phyloP scores from a whole-genome alignment of 2,797 vertebrate species.

The Microctenopoma lineatum region DNA sequence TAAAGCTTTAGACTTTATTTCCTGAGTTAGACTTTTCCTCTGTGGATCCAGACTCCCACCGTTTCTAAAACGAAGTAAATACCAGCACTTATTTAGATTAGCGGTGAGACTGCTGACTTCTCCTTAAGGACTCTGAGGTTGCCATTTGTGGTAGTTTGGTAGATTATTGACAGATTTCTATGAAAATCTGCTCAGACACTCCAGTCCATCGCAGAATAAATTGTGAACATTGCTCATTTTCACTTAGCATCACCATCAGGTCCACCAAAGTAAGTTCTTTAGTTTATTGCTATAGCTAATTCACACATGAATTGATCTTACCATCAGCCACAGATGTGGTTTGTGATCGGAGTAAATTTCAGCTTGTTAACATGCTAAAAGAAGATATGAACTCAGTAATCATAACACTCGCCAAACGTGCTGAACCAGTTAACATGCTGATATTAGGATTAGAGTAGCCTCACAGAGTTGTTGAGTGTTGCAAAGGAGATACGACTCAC shows the following conservation, averaged over 20 bases:
- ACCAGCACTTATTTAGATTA: neutral
- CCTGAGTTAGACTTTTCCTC: neutral
- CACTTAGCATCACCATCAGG: neutral
- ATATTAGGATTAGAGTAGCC: no score
- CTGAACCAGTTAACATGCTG: no score
- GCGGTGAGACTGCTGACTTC: neutral
- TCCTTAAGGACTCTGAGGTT: neutral
- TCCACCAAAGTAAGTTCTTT: neutral
- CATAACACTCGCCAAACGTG: neutral
- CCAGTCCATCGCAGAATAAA: neutral
- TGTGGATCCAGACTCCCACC: neutral
- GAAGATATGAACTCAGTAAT: neutral
- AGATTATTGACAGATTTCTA: neutral
- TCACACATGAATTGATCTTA: neutral
- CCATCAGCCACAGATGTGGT: neutral
- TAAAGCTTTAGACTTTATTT: constrained; percentile 8
- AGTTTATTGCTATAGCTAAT: neutral
- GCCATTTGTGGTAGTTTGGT: neutral
- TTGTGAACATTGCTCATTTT: neutral
- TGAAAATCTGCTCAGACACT: neutral
- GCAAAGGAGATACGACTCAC: neutral
- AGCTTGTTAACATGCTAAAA: neutral
- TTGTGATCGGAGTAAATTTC: neutral
- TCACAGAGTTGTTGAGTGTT: no score
- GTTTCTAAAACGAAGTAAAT: constrained; percentile 1